These are phyloP conservation scores for Phoeniculus purpureus DNA, from an alignment of 2,797 vertebrate genomes.

Conservation along the genomic window DNA sequence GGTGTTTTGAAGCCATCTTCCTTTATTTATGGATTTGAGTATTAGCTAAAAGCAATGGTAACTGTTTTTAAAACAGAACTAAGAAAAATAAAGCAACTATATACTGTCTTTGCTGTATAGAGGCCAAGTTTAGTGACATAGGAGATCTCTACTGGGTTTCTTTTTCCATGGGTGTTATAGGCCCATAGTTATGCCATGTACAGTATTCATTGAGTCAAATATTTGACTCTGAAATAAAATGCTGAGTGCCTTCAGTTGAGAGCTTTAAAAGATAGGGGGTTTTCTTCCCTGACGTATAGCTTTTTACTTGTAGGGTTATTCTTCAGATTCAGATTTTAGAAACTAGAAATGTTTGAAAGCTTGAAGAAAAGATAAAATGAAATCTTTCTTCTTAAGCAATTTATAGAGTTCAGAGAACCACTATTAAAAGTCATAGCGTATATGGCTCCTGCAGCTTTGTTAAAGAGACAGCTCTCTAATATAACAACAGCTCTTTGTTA, in stretches of 20 bases:
- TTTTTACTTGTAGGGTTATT: background rate
- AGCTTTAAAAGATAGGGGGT: background rate
- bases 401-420: background rate
- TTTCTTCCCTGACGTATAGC: background rate
- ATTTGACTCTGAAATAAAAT: background rate
- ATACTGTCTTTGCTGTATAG: background rate
- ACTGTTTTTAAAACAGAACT: background rate
- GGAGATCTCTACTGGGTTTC: background rate
- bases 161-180: background rate
- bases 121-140: background rate
- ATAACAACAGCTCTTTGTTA: background rate
- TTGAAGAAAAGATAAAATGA: background rate
- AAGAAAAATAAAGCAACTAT: background rate
- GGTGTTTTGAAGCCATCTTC: background rate
- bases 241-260: background rate
- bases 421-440: background rate
- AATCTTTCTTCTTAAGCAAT: background rate
- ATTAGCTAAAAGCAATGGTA: background rate
- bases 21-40: background rate
- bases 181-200: background rate
- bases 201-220: background rate
- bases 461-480: background rate
- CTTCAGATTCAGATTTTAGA: background rate
- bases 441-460: background rate
- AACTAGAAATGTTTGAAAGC: background rate